These are phyloP conservation scores for Rhabdomys pumilio DNA, from an alignment of 2,797 vertebrate genomes.

Conservation along the genomic window DNA sequence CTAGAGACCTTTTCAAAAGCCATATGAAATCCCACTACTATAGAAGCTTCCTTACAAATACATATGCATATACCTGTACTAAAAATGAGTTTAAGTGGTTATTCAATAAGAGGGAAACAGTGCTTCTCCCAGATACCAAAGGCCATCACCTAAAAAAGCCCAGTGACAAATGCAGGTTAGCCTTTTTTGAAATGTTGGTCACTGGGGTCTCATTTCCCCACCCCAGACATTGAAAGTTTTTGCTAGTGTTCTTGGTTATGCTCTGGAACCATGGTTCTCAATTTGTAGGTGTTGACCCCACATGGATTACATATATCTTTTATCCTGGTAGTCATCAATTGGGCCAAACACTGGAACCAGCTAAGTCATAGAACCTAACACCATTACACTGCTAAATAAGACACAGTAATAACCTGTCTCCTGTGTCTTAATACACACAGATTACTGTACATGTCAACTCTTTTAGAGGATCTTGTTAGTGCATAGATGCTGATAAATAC, in stretches of 20 bases:
- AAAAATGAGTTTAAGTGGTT: background rate
- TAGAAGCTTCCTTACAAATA: background rate
- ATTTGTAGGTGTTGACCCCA: background rate
- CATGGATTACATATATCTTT: background rate
- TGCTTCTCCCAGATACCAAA: background rate
- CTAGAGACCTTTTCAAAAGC: background rate
- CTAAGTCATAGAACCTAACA: background rate
- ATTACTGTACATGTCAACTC: background rate
- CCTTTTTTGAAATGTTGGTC: background rate
- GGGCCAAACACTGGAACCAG: background rate
- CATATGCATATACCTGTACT: background rate
- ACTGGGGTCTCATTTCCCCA: background rate
- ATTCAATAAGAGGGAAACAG: background rate
- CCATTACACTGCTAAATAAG: background rate
- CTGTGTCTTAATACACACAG: background rate
- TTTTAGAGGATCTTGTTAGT: background rate
- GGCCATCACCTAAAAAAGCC: background rate
- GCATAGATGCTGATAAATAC: background rate
- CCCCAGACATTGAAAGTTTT: background rate
- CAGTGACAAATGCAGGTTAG: background rate
- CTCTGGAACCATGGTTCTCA: background rate
- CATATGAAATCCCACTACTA: background rate
- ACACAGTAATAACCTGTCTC: background rate
- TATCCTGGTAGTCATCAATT: background rate
- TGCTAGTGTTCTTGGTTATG: background rate